Evolutionary conservation across 2,888 invertebrate genomes (phyloP).

Genomic region (Morpho helenor): DNA sequence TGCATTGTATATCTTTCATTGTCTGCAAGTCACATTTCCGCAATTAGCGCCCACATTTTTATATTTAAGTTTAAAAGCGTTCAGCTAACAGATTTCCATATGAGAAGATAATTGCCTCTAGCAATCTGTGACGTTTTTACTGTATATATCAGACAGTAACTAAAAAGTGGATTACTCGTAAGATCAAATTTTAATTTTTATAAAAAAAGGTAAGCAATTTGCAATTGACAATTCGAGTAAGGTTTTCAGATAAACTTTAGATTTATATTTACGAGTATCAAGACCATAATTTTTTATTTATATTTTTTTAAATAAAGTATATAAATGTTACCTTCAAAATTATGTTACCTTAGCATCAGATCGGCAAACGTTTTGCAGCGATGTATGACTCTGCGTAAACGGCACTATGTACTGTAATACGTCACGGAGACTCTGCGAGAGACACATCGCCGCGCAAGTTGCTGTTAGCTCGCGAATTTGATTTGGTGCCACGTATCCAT

Average conservation of each 20-base stretch:
- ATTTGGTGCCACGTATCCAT: conserved; percentile 49
- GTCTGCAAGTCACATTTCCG: conserved; percentile 29
- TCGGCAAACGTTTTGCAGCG: conserved; percentile 37
- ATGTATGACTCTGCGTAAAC: conserved; percentile 44
- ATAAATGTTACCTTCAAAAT: neutral
- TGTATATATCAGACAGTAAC: too few relatives aligned
- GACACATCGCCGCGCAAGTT: conserved; percentile 91
- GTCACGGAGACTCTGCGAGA: conserved; percentile 64
- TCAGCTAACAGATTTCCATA: too few relatives aligned
- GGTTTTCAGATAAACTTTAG: too few relatives aligned
- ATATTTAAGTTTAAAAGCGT: too few relatives aligned
- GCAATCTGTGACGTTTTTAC: too few relatives aligned
- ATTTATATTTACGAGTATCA: too few relatives aligned
- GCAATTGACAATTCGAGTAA: too few relatives aligned
- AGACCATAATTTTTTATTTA: too few relatives aligned
- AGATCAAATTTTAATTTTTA: neutral
- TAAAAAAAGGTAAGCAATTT: too few relatives aligned
- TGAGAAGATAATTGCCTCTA: too few relatives aligned
- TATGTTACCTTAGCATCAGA: conserved; percentile 49
- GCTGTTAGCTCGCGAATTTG: conserved; percentile 74
- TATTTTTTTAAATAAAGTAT: neutral
- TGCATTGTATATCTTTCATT: conserved; percentile 51
- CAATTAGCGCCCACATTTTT: too few relatives aligned
- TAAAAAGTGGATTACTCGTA: too few relatives aligned
- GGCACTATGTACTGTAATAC: conserved; percentile 65